Evolutionary conservation across 1,140 invertebrate species (phyloP), one percentile per base, ranked within the genome.

Genomic region (Bombus sylvicola): DNA sequence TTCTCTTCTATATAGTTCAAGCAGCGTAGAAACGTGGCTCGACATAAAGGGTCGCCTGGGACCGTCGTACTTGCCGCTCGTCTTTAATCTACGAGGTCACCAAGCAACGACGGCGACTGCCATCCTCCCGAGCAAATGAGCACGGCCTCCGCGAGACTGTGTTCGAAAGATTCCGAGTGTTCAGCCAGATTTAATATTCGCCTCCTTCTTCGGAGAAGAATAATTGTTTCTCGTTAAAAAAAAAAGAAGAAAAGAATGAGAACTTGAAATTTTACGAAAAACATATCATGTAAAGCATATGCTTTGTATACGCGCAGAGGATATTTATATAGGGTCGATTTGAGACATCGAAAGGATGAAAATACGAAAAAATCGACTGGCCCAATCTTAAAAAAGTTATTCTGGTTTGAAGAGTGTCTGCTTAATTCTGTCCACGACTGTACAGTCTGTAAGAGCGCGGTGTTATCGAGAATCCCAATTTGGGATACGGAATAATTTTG

Each of bases 31-130:
- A 86, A 90, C 87, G 89, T 88, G 80, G 82, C 73, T 53, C 79
- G 80, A 80, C 89, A 62, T 88, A 90, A 90, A 90, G 84, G 81
- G 81, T 88, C 89, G 75, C 87, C 87, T 83, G 87, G 91, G 91
- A 92, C 91, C 89, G 87, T 88, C 84, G 88, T 90, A 91, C 92
- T 92, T 92, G 87, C 78, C 85, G 86, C 85, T 93, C 86, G 87
- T 88, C 87, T 91, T 92, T 92, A 92, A 92, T 93, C 87, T 88
- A 84, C 84, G 81, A 88, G 83, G 81, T 81, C 80, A 83, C 79
- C 78, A 81, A 90, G 88, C 85, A 87, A 78, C 75, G 75, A 69
- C 76, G 75, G 39, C 62, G 72, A 69, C 73, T 72, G 62, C 68
- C 57, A 73, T 69, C 74, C 68, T 64, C 28, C 47, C 22, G 41